phyloP scores from a whole-genome alignment of 2,113 vertebrate species.

The Callochromis pleurospilus region DNA sequence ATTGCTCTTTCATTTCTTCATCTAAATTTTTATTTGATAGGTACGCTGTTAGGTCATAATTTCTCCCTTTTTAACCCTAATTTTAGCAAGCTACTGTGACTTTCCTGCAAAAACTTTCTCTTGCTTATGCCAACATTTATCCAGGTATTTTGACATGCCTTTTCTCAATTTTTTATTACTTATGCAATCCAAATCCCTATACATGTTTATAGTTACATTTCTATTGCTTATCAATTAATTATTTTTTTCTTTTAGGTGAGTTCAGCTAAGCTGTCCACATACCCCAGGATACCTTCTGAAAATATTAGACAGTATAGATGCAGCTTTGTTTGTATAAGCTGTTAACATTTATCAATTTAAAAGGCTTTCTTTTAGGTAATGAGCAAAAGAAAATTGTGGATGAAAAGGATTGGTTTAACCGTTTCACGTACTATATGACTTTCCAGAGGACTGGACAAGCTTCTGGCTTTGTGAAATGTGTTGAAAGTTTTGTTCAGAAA shows the following conservation, averaged over 20 bases:
- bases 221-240: not conserved
- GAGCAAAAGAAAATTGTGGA: not conserved
- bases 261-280: not conserved
- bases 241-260: not conserved
- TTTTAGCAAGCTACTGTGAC: not conserved
- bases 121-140: not conserved
- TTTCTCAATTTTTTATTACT: not conserved
- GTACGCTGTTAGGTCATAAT: not conserved
- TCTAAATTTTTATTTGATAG: not conserved
- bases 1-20: not conserved
- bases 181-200: not conserved
- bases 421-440: not conserved
- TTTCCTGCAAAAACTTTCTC: not conserved
- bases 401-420: not conserved
- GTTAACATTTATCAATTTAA: not conserved
- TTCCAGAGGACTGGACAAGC: not conserved
- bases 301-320: not conserved
- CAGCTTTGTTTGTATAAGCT: not conserved
- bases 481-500: not conserved
- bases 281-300: not conserved
- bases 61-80: not conserved
- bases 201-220: not conserved
- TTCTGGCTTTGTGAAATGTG: not conserved
- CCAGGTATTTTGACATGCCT: not conserved
- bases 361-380: not conserved